Base-by-base conservation (phyloP, 2,113 vertebrate genomes). In the Anguilla rostrata region DNA sequence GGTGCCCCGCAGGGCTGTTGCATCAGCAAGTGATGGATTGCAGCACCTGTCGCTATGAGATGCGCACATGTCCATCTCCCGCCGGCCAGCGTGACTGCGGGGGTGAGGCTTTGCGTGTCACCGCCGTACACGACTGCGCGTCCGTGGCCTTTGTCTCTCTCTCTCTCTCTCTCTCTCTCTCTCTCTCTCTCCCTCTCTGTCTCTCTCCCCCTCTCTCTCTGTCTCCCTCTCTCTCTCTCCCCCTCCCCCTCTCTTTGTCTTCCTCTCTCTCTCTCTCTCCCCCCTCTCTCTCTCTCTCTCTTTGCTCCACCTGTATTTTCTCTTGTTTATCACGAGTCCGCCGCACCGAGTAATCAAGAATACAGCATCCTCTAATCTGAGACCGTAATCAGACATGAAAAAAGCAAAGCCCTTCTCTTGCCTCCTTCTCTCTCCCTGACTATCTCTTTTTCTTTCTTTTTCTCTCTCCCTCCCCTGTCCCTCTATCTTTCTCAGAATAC, bases 1-100 rank as follows among this genome's bases (percentile, higher is more conserved):
- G 40, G 53, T 53, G 57, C 6, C 83, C 87, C 84, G 49, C 85
- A 95, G 94, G 94, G 39, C 83, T 94, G 87, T 87, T 96, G n/a
- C 89, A 90, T 84, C 93, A 93, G 89, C 92, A 90, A 88, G 92
- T 95, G 60, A 91, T 95, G 89, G 92, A 95, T 78, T 96, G 94
- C 84, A 4, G 86, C 43, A 86, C 94, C 34, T 96, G 94, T 81
- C 88, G 79, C 7, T 93, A 93, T 87, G 92, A 89, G 84, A 86
- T 86, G 8, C 87, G 91, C 88, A 89, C 78, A 82, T 96, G 95
- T 84, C 87, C 83, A 3, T 92, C 93, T 82, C 90, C 90, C 34
- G 85, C 91, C 39, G 89, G 85, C 7, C 87, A 89, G 83, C 66
- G 84, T 56, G 87, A 93, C 78, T 96, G 95, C 49, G 94, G 91